These are phyloP conservation scores for Apistogramma diplotaenia DNA, from an alignment of 2,113 vertebrate species.

Conservation along the genomic window DNA sequence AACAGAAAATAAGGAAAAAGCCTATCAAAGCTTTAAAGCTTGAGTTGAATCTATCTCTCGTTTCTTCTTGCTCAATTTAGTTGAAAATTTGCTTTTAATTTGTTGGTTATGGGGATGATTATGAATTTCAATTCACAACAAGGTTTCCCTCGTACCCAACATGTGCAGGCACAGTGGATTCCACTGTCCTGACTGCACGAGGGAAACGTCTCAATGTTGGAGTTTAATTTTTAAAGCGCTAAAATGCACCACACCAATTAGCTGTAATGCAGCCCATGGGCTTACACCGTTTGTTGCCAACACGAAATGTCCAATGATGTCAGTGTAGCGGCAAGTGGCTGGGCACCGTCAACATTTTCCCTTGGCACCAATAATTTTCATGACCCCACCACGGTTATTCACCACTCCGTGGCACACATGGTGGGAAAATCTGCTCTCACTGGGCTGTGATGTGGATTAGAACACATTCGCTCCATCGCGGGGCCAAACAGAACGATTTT, in stretches of 20 bases:
- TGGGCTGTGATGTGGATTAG: slow-evolving; percentile 41
- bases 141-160: background rate
- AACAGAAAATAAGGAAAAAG: background rate
- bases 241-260: slow-evolving; percentile 5
- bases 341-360: slow-evolving; percentile 69
- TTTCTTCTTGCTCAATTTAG: background rate
- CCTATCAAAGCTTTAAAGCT: background rate
- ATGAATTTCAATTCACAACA: background rate
- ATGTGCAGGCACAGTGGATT: background rate
- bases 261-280: slow-evolving; percentile 1
- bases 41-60: background rate
- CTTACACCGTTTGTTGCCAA: slow-evolving; percentile 12
- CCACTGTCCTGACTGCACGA: background rate
- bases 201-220: background rate
- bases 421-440: slow-evolving; percentile 60
- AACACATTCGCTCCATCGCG: slow-evolving; percentile 10
- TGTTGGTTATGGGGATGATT: background rate
- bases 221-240: background rate
- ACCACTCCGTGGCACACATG: slow-evolving; percentile 46
- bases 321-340: slow-evolving; percentile 46
- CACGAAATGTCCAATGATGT: slow-evolving; percentile 68
- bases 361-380: slow-evolving; percentile 52
- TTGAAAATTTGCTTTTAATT: background rate
- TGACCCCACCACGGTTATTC: slow-evolving; percentile 39
- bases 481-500: slow-evolving; percentile 47